phyloP scores from a whole-genome alignment of 2,113 vertebrate species.

The Platysteira castanea region DNA sequence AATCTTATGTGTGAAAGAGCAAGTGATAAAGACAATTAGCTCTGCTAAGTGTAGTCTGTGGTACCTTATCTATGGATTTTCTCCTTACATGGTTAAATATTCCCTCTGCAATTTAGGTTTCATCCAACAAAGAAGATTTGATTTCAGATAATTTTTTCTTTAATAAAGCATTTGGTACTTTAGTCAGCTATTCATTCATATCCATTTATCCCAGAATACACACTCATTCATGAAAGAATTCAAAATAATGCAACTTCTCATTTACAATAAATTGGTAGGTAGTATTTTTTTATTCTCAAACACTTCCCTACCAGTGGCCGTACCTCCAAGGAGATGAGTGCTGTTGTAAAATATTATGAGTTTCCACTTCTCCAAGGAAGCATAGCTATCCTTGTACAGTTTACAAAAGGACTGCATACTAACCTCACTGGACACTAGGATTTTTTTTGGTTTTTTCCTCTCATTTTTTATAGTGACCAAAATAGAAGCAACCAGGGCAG shows the following conservation, averaged over 20 bases:
- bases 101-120: conserved; percentile 61
- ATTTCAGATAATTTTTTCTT: conserved; percentile 67
- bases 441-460: not conserved
- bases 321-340: conserved; percentile 10
- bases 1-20: conserved; percentile 10
- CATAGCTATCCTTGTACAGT: not conserved
- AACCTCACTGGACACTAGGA: not conserved
- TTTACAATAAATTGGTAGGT: conserved; percentile 54
- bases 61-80: conserved; percentile 67
- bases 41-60: conserved; percentile 33
- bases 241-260: conserved; percentile 51
- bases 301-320: not conserved
- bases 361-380: not conserved
- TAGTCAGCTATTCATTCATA: conserved; percentile 53
- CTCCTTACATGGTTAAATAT: conserved; percentile 64
- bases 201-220: conserved; percentile 64
- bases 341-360: not conserved
- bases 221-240: conserved; percentile 61
- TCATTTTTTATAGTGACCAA: not conserved
- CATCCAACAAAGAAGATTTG: conserved; percentile 62
- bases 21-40: conserved; percentile 58
- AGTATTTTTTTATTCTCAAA: not conserved
- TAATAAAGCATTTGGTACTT: conserved; percentile 57
- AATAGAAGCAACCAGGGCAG: not conserved
- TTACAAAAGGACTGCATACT: not conserved